Conservation (phyloP, 2,888 invertebrate genomes). For the Rambutsinella grinnellia region DNA sequence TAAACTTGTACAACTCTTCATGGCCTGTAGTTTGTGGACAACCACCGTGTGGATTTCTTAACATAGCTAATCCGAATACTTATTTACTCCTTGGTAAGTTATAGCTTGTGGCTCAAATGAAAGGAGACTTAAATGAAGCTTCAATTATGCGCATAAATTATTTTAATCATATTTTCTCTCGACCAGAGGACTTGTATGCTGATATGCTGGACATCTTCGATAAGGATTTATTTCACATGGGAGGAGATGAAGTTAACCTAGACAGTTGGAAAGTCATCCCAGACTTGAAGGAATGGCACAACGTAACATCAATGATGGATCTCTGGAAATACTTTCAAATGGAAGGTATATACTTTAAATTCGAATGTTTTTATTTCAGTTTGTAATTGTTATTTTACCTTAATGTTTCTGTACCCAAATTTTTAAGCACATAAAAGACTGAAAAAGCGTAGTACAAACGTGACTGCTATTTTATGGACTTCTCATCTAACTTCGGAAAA, state of each 20-base stretch:
- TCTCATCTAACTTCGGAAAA: slow-evolving; percentile 80
- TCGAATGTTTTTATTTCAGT: not conserved
- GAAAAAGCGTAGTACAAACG: slow-evolving; percentile 73
- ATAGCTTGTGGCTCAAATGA: not conserved
- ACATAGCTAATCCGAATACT: slow-evolving; percentile 65
- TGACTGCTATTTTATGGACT: slow-evolving; percentile 84
- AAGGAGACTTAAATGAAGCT: not conserved
- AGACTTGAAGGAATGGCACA: slow-evolving; percentile 72
- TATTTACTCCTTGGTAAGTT: slow-evolving; percentile 58
- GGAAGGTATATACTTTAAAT: slow-evolving; percentile 43
- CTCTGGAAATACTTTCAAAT: slow-evolving; percentile 67
- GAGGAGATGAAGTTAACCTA: slow-evolving; percentile 81
- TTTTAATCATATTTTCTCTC: too few relatives aligned
- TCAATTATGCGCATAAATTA: not conserved
- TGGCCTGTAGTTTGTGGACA: slow-evolving; percentile 73
- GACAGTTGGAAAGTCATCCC: slow-evolving; percentile 83
- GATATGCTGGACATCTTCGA: slow-evolving; percentile 81
- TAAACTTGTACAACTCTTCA: slow-evolving; percentile 63
- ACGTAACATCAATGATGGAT: slow-evolving; percentile 62
- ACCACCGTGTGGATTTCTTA: slow-evolving; percentile 77
- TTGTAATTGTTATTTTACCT: slow-evolving; percentile 69
- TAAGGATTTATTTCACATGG: slow-evolving; percentile 73
- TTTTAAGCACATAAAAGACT: slow-evolving; percentile 72
- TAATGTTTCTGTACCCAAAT: slow-evolving; percentile 74
- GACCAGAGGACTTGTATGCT: slow-evolving; percentile 75